Base-by-base conservation (phyloP, 2,888 invertebrate species). In the Stenchaetothrips biformis region DNA sequence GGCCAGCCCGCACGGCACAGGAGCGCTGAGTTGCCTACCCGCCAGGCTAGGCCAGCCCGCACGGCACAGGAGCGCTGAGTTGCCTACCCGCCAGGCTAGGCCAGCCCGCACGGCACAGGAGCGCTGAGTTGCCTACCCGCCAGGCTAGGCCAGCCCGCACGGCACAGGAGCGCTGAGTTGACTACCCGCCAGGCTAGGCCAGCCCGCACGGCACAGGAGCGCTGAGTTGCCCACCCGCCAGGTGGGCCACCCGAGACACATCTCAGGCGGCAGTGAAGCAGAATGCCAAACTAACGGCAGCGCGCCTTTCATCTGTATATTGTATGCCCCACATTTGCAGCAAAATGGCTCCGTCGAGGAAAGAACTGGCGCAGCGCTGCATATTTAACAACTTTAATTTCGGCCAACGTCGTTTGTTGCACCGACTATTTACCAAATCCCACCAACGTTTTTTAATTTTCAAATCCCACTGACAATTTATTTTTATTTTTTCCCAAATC, bases 291-390 rank as follows among this genome's bases (percentile, higher is more conserved):
- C 37, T 2, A 1, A 37, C 37, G 4, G 37, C 37, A 1, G 37
- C 67, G n/a, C n/a, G 53, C 53, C 53, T 53, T 53, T 53, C 67
- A 67, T 67, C 67, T 67, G n/a, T 67, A 67, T 67, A 67, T 67
- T 67, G 67, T 21, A 67, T 21, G 67, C 21, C 67, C 67, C 21
- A 67, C 67, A 67, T 67, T 21, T 67, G 67, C 67, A 67, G 21
- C 9, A 67, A 67, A 67, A 67, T 67, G 67, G 21, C 7, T 2
- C 67, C 67, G 67, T 21, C n/a, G 67, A 67, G 67, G 67, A 21
- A 21, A 67, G 67, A 67, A 67, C 21, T 7, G 21, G 8, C n/a
- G n/a, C n/a, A 7, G 7, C 6, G n/a, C 67, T 67, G 67, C 67
- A 67, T 67, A 21, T 67, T 67, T 67, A 67, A 67, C 67, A 3